Evolutionary conservation across 2,113 vertebrate species (phyloP).

Genomic region (Turnix velox): DNA sequence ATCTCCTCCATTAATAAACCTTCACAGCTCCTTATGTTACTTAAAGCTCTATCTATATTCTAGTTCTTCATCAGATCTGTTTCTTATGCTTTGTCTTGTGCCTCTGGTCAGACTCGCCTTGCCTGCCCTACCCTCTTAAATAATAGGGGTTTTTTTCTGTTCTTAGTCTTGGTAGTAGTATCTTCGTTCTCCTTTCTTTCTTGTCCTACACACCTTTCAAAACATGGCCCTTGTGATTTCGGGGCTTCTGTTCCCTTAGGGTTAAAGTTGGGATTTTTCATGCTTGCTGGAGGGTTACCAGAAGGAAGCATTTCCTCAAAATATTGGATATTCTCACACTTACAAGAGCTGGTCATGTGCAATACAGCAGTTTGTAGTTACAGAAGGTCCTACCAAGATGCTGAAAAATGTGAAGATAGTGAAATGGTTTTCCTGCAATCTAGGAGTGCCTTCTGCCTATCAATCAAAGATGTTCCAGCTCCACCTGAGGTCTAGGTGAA

Average conservation of each 20-base stretch:
- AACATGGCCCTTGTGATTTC: background rate
- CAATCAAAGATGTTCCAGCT: background rate
- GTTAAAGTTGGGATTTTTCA: background rate
- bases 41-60: background rate
- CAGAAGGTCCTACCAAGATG: background rate
- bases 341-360: accelerated
- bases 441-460: background rate
- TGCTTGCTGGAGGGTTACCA: background rate
- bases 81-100: background rate
- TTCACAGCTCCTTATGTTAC: background rate
- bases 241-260: background rate
- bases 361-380: background rate
- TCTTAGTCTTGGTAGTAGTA: background rate
- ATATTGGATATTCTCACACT: background rate
- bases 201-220: background rate
- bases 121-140: background rate
- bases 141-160: background rate
- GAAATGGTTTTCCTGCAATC: background rate
- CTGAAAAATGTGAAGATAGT: background rate
- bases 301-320: background rate
- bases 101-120: background rate
- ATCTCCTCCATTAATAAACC: background rate
- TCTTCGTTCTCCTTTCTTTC: background rate
- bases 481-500: background rate
- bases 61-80: background rate